These are phyloP conservation scores for Sycophila texana DNA, from an alignment of 2,888 invertebrate genomes.

Conservation along the genomic window DNA sequence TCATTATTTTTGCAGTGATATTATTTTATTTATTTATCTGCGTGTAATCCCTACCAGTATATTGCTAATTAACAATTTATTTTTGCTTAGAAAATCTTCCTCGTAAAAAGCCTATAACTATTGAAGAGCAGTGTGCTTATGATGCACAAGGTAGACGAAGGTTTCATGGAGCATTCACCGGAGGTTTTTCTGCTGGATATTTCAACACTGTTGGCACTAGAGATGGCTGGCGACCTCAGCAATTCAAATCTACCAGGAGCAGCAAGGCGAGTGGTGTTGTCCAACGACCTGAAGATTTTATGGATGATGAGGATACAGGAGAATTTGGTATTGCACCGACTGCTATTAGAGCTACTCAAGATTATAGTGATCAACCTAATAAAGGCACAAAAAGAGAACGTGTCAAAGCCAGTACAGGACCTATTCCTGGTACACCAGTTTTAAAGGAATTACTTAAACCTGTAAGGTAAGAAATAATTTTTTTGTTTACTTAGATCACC, in stretches of 20 bases:
- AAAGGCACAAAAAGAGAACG: slow-evolving; percentile 71
- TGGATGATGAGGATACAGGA: slow-evolving; percentile 98
- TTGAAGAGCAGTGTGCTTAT: slow-evolving; percentile 92
- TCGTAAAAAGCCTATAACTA: slow-evolving; percentile 85
- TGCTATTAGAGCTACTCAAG: slow-evolving; percentile 86
- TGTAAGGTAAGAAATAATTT: slow-evolving; percentile 73
- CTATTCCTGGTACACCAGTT: slow-evolving; percentile 78
- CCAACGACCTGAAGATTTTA: slow-evolving; percentile 93
- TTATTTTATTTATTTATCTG: not conserved
- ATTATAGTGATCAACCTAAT: slow-evolving; percentile 80
- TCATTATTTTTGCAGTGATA: not conserved
- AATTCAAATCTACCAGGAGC: slow-evolving; percentile 91
- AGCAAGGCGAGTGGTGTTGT: slow-evolving; percentile 79
- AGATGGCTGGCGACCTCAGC: slow-evolving; percentile 95
- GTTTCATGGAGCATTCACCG: slow-evolving; percentile 99
- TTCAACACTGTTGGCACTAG: slow-evolving; percentile 97
- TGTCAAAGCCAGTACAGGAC: slow-evolving; percentile 66
- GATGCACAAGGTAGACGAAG: slow-evolving; percentile 92
- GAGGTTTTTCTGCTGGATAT: slow-evolving; percentile 98
- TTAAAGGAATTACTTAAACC: slow-evolving; percentile 78
- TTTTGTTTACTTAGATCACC: not conserved
- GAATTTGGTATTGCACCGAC: slow-evolving; percentile 97
- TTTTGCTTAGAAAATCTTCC: slow-evolving; percentile 83
- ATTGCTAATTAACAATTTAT: not conserved
- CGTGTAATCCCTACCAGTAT: not conserved